Percentiles rank a stretch among this genome's conserved stretches.
Evolutionary conservation across 2,888 invertebrate species (phyloP).

Genomic region (Scaptomyza polygonia): DNA sequence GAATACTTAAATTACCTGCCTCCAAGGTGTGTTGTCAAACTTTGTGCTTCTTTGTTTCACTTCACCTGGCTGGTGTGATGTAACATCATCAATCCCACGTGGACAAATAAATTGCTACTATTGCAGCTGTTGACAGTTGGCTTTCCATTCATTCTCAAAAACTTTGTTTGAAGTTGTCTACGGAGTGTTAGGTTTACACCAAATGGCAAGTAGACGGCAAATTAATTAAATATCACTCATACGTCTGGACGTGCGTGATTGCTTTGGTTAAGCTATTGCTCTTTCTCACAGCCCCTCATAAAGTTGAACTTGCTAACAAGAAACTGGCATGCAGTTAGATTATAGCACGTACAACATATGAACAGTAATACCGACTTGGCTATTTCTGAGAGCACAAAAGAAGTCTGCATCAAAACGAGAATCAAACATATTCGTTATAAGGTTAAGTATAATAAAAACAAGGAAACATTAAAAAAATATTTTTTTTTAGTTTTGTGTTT

Average conservation of each 20-base stretch:
- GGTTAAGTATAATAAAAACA: neutral
- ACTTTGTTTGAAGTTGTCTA: conserved; percentile 34
- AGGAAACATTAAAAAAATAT: neutral
- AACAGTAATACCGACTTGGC: no score
- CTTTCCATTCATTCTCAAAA: neutral
- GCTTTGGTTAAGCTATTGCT: neutral
- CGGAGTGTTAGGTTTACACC: conserved; percentile 24
- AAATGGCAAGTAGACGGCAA: conserved; percentile 43
- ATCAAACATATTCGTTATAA: no score
- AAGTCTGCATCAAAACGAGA: no score
- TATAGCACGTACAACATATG: conserved; percentile 2
- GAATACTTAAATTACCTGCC: conserved; percentile 46
- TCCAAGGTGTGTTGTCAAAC: conserved; percentile 44
- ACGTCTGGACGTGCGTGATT: conserved; percentile 39
- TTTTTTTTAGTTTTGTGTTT: no score
- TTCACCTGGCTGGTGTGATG: neutral
- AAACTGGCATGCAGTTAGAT: conserved; percentile 2
- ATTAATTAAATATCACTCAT: conserved; percentile 74
- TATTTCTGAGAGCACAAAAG: no score
- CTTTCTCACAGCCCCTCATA: no score
- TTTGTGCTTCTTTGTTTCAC: neutral
- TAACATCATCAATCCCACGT: conserved; percentile 9
- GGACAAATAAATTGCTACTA: conserved; percentile 36
- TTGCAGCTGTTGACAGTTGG: conserved; percentile 31
- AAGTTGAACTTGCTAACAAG: conserved; percentile 13